These are phyloP conservation scores for Micrasema minimum DNA, from an alignment of 1,140 invertebrate species.

Conservation along the genomic window DNA sequence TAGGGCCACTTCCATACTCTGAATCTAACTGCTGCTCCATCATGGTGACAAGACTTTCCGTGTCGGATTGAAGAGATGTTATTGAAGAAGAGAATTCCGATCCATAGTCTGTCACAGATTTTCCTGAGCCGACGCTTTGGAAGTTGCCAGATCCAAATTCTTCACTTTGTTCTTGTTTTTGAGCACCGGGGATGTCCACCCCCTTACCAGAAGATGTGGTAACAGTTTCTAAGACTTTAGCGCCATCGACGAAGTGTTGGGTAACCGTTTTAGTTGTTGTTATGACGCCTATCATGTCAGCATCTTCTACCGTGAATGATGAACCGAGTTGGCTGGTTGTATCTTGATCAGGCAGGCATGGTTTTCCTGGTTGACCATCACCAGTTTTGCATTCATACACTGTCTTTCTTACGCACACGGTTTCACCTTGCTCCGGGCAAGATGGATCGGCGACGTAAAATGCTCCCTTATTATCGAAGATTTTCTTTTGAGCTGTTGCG, in stretches of 20 bases:
- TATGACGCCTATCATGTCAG: conserved; percentile 64
- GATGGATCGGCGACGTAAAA: conserved; percentile 61
- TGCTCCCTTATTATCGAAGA: conserved; percentile 63
- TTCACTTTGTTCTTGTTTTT: conserved; percentile 46
- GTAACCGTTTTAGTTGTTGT: conserved; percentile 68
- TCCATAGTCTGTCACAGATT: conserved; percentile 57
- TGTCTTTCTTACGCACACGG: conserved; percentile 55
- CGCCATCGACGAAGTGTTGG: conserved; percentile 66
- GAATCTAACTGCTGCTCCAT: conserved; percentile 57
- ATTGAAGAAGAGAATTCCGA: conserved; percentile 67
- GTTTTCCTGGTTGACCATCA: conserved; percentile 5
- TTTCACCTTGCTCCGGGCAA: conserved; percentile 28
- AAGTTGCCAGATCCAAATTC: conserved; percentile 55
- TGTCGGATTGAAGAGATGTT: conserved; percentile 65
- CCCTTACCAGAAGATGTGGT: conserved; percentile 63
- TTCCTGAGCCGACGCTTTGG: conserved; percentile 55
- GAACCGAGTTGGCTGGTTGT: conserved; percentile 34
- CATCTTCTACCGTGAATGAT: conserved; percentile 54
- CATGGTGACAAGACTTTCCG: conserved; percentile 66
- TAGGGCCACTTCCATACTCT: conserved; percentile 39
- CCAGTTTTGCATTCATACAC: conserved; percentile 55
- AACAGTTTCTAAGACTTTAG: conserved; percentile 68
- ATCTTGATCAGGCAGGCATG: neutral
- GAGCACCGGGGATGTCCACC: conserved; percentile 60
- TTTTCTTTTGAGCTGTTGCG: conserved; percentile 64